phyloP scores from a whole-genome alignment of 1,140 invertebrate genomes.

The Helicoverpa zea region DNA sequence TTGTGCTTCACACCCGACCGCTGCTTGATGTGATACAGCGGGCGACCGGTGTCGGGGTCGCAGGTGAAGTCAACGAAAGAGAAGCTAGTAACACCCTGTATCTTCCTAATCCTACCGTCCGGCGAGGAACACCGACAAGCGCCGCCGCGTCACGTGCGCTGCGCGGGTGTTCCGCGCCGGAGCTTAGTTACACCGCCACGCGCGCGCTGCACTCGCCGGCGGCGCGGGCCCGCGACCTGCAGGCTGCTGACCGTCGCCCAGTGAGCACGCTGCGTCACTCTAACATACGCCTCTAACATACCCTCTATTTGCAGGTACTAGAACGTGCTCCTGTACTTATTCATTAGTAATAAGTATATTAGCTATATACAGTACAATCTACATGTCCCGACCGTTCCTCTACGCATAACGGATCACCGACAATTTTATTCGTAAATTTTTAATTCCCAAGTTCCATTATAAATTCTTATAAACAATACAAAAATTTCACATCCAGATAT shows the following conservation, averaged over 20 bases:
- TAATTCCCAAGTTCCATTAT: constrained; percentile 28
- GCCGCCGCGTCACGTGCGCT: neutral
- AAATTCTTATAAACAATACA: constrained; percentile 44
- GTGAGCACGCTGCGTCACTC: constrained; percentile 26
- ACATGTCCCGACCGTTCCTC: constrained; percentile 61
- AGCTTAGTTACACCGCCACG: constrained; percentile 48
- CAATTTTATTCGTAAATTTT: constrained; percentile 22
- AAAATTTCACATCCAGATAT: constrained; percentile 30
- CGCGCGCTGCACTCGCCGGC: constrained; percentile 22
- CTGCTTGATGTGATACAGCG: neutral
- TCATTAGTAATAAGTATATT: constrained; percentile 52
- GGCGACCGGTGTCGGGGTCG: constrained; percentile 2
- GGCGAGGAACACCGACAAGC: constrained; percentile 49
- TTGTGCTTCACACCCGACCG: constrained; percentile 8
- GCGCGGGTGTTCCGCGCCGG: constrained; percentile 48
- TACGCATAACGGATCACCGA: constrained; percentile 34
- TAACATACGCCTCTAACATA: constrained; percentile 53
- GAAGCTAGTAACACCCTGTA: constrained; percentile 77
- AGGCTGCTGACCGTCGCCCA: no score
- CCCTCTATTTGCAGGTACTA: constrained; percentile 47
- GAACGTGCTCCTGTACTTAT: constrained; percentile 55
- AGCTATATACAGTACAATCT: constrained; percentile 65
- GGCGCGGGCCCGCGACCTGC: neutral
- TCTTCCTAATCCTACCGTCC: constrained; percentile 63
- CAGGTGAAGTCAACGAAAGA: constrained; percentile 47